phyloP scores from a whole-genome alignment of 2,797 vertebrate genomes.

The Taeniopygia guttata region DNA sequence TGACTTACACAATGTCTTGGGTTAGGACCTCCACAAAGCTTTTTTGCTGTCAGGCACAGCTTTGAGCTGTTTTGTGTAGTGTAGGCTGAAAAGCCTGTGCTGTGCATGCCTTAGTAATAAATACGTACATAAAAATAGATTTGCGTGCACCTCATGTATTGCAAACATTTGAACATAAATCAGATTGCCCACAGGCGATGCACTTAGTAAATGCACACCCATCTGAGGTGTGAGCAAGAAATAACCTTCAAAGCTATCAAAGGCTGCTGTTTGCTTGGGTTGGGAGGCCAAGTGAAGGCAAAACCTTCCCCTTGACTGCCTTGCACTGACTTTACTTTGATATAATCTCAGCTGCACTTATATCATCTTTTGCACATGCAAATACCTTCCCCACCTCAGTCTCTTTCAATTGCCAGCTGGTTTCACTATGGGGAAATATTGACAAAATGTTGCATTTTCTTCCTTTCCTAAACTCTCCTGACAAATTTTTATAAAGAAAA shows the following conservation, averaged over 20 bases:
- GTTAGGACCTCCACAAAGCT: neutral
- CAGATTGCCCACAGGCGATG: neutral
- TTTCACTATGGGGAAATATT: neutral
- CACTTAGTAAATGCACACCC: constrained; percentile 6
- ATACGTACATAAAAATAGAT: constrained; percentile 18
- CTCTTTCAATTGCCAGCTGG: neutral
- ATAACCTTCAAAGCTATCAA: constrained; percentile 18
- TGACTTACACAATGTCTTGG: neutral
- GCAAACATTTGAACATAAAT: constrained; percentile 36
- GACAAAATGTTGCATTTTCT: neutral
- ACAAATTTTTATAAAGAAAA: neutral
- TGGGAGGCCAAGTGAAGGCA: neutral
- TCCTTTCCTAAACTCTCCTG: neutral
- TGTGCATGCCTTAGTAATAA: constrained; percentile 32
- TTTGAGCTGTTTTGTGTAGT: constrained; percentile 9
- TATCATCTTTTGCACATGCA: neutral
- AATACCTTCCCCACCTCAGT: neutral
- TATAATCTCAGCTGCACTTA: neutral
- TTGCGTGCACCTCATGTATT: neutral
- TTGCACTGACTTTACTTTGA: neutral
- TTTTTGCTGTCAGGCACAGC: constrained; percentile 16
- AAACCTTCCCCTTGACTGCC: neutral
- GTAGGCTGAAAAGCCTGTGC: neutral
- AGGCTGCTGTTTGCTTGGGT: neutral
- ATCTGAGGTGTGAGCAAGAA: constrained; percentile 15